Evolutionary conservation across 2,888 invertebrate genomes (phyloP), one percentile per base, ranked within the genome.

Genomic region (Operophtera brumata): DNA sequence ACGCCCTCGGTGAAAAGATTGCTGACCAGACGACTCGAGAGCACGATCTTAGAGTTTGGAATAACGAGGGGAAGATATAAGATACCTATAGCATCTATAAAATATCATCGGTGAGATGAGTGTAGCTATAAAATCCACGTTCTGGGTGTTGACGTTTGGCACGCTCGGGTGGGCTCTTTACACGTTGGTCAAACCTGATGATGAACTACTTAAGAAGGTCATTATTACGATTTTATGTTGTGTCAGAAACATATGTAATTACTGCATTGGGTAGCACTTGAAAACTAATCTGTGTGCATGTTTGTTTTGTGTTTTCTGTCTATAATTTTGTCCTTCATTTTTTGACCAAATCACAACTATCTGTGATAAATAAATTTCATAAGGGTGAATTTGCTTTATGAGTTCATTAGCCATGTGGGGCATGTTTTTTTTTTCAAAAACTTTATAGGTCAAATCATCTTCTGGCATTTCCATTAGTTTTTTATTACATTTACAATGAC

Each of bases 1-100:
- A 96, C 78, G 82, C 83, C 65, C 68, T 94, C 26, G 94, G 94
- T 50, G 95, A 95, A 83, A 75, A 83, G 37, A 64, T 94, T 8
- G 91, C 92, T 48, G 84, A 91, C 35, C 78, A 78, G 52, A 86
- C 81, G 57, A 89, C 83, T 25, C 83, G 94, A 61, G 82, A 92
- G 62, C 65, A 84, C 45, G 93, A 94, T 80, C 75, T 91, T 49
- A 82, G 82, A 62, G 80, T 91, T 75, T 93, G 93, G 94, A 78
- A 73, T 70, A 80, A 80, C 75, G 90, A 91, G 71, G 86, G 90
- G 70, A 86, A 90, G 78, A 76, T 89, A 65, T 87, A 86, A n/a
- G 45, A 79, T 52, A 48, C 32, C 26, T 47, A 46, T 35, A 41
- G 34, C 47, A 47, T 45, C 48, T 40, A 12, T 43, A 47, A 20